Percentiles rank a stretch among this genome's conserved stretches.
These are phyloP conservation scores for Pinna nobilis DNA, from an alignment of 1,140 invertebrate species.

Conservation along the genomic window DNA sequence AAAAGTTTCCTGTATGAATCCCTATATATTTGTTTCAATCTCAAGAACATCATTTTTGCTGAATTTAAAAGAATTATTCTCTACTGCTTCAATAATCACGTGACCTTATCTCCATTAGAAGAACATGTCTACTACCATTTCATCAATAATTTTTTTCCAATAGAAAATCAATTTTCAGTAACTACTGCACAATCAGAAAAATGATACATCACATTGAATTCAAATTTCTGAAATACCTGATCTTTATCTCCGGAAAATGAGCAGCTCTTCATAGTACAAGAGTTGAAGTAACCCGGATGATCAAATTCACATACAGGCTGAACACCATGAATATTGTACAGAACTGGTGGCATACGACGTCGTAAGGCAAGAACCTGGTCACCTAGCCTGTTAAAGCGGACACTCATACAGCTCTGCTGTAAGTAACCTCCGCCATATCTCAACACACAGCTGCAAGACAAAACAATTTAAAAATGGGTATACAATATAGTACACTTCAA, in stretches of 20 bases:
- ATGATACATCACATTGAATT: no score
- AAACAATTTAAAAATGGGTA: neutral
- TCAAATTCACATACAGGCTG: slow-evolving; percentile 89
- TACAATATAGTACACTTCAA: no score
- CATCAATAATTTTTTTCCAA: no score
- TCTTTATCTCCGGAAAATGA: slow-evolving; percentile 93
- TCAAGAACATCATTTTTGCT: no score
- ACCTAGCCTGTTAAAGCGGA: slow-evolving; percentile 88
- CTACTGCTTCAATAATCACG: no score
- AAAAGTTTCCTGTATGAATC: no score
- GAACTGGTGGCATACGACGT: slow-evolving; percentile 87
- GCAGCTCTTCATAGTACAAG: slow-evolving; percentile 97
- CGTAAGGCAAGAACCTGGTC: slow-evolving; percentile 87
- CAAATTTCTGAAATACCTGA: slow-evolving; percentile 72
- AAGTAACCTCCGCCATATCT: slow-evolving; percentile 82
- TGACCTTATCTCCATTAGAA: no score
- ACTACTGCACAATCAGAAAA: no score
- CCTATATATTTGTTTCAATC: no score
- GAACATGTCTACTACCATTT: no score
- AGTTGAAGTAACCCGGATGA: slow-evolving; percentile 94
- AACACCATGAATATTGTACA: slow-evolving; percentile 83
- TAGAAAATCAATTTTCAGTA: no score
- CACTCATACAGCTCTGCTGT: slow-evolving; percentile 91
- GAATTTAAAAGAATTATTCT: no score
- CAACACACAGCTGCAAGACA: slow-evolving; percentile 72